Percentiles rank a stretch among this genome's conserved stretches.
Conservation (phyloP, 2,797 vertebrate genomes). For the Pogonophryne albipinna region DNA sequence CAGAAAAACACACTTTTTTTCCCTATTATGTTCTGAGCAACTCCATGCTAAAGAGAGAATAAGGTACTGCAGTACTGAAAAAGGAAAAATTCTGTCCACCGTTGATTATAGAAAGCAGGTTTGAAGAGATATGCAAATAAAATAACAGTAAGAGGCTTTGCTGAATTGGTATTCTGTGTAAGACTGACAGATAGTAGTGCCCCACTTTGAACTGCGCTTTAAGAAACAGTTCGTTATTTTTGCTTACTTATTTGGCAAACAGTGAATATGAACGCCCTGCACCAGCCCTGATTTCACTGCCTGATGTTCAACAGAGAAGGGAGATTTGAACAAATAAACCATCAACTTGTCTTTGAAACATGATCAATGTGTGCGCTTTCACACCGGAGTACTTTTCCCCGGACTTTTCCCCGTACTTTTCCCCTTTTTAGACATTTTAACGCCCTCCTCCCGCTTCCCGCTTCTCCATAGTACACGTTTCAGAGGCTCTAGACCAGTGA, state of each 20-base stretch:
- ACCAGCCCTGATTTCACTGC: not conserved
- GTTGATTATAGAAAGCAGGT: conserved; percentile 59
- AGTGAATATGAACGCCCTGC: conserved; percentile 1
- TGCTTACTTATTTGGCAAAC: conserved; percentile 19
- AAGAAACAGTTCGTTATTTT: conserved; percentile 46
- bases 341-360: not conserved
- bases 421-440: too few relatives aligned
- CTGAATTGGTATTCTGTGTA: conserved; percentile 60
- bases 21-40: conserved; percentile 7
- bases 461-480: too few relatives aligned
- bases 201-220: conserved; percentile 54
- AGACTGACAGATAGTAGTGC: conserved; percentile 25
- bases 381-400: too few relatives aligned
- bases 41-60: conserved; percentile 47
- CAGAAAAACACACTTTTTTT: not conserved
- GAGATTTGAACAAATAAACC: not conserved
- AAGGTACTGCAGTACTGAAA: conserved; percentile 22
- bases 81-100: conserved; percentile 54
- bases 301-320: conserved; percentile 2
- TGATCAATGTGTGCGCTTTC: too few relatives aligned
- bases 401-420: too few relatives aligned
- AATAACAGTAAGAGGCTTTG: conserved; percentile 61
- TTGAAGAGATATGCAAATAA: conserved; percentile 78
- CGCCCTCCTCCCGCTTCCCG: too few relatives aligned
- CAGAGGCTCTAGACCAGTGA: too few relatives aligned